Evolutionary conservation across 2,888 invertebrate genomes (phyloP).

Genomic region (Tinea semifulvella): DNA sequence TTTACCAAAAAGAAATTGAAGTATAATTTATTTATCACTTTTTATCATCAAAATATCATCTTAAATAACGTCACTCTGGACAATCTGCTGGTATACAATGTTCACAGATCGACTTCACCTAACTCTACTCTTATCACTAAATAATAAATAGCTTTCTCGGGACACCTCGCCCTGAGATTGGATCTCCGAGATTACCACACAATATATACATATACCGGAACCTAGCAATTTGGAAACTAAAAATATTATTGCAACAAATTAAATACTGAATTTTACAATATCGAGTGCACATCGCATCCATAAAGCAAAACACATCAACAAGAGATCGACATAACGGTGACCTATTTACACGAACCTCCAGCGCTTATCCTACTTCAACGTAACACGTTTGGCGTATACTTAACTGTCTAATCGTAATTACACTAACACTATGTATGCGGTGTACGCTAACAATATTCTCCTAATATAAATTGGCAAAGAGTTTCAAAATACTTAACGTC

Average conservation of each 20-base stretch:
- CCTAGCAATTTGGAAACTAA: constrained; percentile 58
- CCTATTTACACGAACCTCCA: constrained; percentile 17
- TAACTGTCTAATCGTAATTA: constrained; percentile 63
- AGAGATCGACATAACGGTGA: constrained; percentile 61
- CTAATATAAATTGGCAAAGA: constrained; percentile 68
- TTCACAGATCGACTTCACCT: constrained; percentile 51
- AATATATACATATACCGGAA: constrained; percentile 36
- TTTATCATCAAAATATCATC: constrained; percentile 40
- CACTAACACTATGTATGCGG: constrained; percentile 63
- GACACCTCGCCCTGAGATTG: constrained; percentile 39
- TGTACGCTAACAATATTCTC: constrained; percentile 58
- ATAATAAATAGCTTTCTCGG: constrained; percentile 63
- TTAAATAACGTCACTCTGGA: constrained; percentile 33
- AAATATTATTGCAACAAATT: constrained; percentile 58
- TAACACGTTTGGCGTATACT: constrained; percentile 68
- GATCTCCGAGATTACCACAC: constrained; percentile 61
- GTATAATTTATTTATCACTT: constrained; percentile 49
- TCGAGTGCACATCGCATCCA: constrained; percentile 3
- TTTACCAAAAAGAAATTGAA: constrained; percentile 40
- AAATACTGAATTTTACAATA: constrained; percentile 27
- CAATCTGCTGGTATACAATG: constrained; percentile 57
- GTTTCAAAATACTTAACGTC: constrained; percentile 64
- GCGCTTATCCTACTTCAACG: constrained; percentile 63
- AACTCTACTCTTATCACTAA: constrained; percentile 58
- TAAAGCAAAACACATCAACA: constrained; percentile 53